Base-by-base conservation (phyloP, 2,888 invertebrate species). In the Sphecodes monilicornis region DNA sequence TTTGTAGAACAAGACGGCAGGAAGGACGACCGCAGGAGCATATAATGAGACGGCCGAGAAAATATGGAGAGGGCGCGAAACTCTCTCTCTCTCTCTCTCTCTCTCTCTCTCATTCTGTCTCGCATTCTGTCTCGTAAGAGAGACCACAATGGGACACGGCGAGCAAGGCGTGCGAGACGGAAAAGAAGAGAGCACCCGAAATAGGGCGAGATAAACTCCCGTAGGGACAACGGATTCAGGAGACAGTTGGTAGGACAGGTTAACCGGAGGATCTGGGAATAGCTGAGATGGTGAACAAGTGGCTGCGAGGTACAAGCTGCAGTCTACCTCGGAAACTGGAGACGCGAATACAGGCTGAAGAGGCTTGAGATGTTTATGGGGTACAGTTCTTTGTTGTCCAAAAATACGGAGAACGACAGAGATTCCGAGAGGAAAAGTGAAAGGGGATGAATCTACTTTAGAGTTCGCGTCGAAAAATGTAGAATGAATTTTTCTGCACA, bases 31-130 rank as follows among this genome's bases (percentile, higher is more conserved):
- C 78, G 82, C 82, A 60, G 64, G 16, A 54, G 79, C 50, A 46
- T 39, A 43, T 79, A 75, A 82, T 71, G 82, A 74, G 74, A 82
- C 81, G 60, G 22, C 39, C 54, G n/a, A 29, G 78, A n/a, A 82
- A 78, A 78, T 78, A 78, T 74, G 78, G 68, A n/a, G 26, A 26
- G 39, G 29, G 29, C 6, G 72, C 22, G 70, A 22, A 4, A 50
- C 50, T 50, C 50, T 50, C 8, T 41, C 41, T 41, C 41, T 11
- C 41, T 41, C 41, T 50, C 50, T 22, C 10, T 50, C 10, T n/a
- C 22, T 10, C 39, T 39, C 39, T 39, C 8, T 39, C 39, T 39
- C n/a, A n/a, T n/a, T n/a, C n/a, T n/a, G n/a, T n/a, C n/a, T n/a
- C n/a, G n/a, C n/a, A n/a, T n/a, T n/a, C n/a, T n/a, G n/a, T n/a